Evolutionary conservation across 92 coral and sea anemone genomes (phyloP).

Genomic region (Desmophyllum pertusum): DNA sequence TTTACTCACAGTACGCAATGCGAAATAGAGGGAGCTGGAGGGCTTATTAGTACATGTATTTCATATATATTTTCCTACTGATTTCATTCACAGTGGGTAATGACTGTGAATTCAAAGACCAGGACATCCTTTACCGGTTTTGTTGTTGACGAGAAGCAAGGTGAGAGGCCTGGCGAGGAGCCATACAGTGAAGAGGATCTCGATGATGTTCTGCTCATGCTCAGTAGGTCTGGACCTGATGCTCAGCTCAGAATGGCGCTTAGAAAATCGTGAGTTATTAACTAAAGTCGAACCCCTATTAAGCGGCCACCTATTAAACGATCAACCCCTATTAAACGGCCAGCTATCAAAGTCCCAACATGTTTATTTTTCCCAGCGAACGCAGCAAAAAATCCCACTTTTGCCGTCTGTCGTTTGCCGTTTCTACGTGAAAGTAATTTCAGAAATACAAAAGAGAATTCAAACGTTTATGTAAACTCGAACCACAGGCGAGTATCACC

Average conservation of each 20-base stretch:
- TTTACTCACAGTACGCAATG: no score
- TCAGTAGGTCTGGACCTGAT: slow-evolving; percentile 80
- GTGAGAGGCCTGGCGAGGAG: slow-evolving; percentile 27
- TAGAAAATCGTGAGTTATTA: slow-evolving; percentile 63
- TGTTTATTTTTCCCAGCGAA: no score
- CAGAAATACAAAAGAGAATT: no score
- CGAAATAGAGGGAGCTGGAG: no score
- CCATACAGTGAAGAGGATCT: slow-evolving; percentile 69
- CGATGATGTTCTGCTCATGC: slow-evolving; percentile 62
- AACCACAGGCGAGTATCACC: background rate
- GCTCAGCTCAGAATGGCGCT: slow-evolving; percentile 89
- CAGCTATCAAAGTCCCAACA: no score
- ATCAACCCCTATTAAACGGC: background rate
- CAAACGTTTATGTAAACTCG: background rate
- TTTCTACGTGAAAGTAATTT: no score
- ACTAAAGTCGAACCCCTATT: no score
- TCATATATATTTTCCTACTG: background rate
- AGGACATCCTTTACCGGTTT: slow-evolving; percentile 64
- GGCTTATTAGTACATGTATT: no score
- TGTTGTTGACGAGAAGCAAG: slow-evolving; percentile 44
- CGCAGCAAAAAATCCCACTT: no score
- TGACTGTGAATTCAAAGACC: slow-evolving; percentile 75
- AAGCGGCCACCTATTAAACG: background rate
- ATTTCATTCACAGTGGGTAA: slow-evolving; percentile 50
- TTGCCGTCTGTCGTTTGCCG: no score